Base-by-base conservation (phyloP, 2,888 invertebrate genomes). In the Scrobipalpa costella region DNA sequence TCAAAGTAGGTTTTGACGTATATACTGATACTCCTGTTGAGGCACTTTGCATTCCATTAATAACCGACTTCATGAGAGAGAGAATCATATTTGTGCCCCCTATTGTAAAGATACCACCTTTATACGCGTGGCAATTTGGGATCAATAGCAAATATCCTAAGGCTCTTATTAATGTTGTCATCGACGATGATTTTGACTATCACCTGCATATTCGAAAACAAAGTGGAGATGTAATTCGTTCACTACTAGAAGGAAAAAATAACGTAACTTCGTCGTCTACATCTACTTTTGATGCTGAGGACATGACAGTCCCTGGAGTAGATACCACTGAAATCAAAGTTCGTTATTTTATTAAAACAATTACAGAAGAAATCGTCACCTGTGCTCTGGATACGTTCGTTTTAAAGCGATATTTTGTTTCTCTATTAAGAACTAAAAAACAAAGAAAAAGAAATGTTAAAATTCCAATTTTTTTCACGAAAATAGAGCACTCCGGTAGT, bases 71-170 rank as follows among this genome's bases (percentile, higher is more conserved):
- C 64, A 65, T 64, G 64, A 65, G 65, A 67, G 38, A 64, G 1
- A 68, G 70, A 65, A 65, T 58, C 1, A 72, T 86, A 55, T 66
- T 66, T 21, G 70, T 86, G 60, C 69, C 83, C 2, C 75, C 84
- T 66, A 70, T 69, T 34, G 74, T 89, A 44, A 67, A 60, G 50
- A 79, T 88, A 63, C 76, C 81, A 13, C 75, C 90, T 3, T 71
- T 75, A 49, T 88, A 86, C 71, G 64, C 74, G 15, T 90, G 89
- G 90, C 84, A 85, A 49, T 59, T 59, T n/a, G 9, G 9, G 21
- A 3, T 7, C 0, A 7, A 40, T 40, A 33, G 15, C 11, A 55
- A 27, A 55, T 55, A 33, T n/a, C 55, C 55, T 7, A 27, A 9
- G 0, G 15, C 21, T 11, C n/a, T 27, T 33, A 34, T 55, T 6